phyloP scores from a whole-genome alignment of 2,113 vertebrate species.

The Holacanthus passer region DNA sequence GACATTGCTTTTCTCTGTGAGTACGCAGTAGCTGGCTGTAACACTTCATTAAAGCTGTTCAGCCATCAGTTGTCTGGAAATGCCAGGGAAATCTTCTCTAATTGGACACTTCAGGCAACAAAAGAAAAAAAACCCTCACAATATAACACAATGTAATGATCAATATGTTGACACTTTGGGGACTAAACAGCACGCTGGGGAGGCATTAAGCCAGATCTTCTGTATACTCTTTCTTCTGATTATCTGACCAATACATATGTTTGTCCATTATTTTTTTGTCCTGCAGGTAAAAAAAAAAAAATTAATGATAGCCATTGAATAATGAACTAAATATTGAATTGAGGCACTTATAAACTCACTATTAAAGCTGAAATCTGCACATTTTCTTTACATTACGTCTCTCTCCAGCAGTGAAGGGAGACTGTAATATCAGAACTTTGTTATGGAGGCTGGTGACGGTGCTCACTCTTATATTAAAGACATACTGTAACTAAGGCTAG shows the following conservation, averaged over 20 bases:
- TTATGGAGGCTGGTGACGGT: background rate
- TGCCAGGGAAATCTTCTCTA: constrained; percentile 42
- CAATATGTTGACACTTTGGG: constrained; percentile 58
- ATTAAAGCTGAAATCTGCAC: background rate
- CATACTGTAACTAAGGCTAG: too few relatives aligned
- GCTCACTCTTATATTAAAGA: too few relatives aligned
- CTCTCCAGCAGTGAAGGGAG: background rate
- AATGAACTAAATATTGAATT: background rate
- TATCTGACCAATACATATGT: background rate
- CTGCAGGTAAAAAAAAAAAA: background rate
- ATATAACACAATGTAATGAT: constrained; percentile 38
- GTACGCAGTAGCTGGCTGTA: constrained; percentile 10
- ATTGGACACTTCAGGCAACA: constrained; percentile 53
- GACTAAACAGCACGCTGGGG: constrained; percentile 23
- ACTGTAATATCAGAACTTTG: background rate
- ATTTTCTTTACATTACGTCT: background rate
- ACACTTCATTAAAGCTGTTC: constrained; percentile 47
- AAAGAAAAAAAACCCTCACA: constrained; percentile 9
- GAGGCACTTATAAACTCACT: background rate
- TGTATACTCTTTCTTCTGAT: background rate
- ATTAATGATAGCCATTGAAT: background rate
- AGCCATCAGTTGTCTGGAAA: constrained; percentile 48
- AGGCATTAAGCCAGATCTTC: constrained; percentile 11
- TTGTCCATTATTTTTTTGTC: background rate
- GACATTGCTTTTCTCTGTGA: constrained; percentile 4